These are phyloP conservation scores for Drosophila pallidifrons DNA, from an alignment of 1,140 invertebrate genomes.

Conservation along the genomic window DNA sequence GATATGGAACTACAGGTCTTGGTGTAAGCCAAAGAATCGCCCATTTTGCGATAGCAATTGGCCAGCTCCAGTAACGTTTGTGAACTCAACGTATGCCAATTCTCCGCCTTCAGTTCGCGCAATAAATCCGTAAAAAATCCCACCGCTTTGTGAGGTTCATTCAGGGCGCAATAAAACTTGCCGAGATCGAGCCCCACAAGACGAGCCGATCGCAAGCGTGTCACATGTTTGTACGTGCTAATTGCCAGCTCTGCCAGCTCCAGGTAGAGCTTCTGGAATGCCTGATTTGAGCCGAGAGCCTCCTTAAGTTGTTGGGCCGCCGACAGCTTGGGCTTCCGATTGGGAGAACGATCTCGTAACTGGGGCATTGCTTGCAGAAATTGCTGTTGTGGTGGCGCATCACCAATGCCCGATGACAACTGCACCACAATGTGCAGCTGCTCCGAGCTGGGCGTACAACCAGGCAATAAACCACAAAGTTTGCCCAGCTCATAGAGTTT, in stretches of 20 bases:
- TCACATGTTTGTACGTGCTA: constrained; percentile 98
- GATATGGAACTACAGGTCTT: constrained; percentile 92
- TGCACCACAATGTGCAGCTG: constrained; percentile 96
- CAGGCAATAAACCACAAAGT: constrained; percentile 96
- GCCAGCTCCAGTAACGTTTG: constrained; percentile 94
- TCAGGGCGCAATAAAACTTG: constrained; percentile 94
- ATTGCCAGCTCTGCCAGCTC: constrained; percentile 97
- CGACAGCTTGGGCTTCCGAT: constrained; percentile 85
- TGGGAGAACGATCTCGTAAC: constrained; percentile 77
- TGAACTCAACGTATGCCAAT: constrained; percentile 93
- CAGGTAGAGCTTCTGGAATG: constrained; percentile 95
- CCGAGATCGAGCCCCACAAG: constrained; percentile 95
- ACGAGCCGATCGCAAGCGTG: constrained; percentile 93
- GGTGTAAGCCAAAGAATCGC: constrained; percentile 89
- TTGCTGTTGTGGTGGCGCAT: constrained; percentile 85
- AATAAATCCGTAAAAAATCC: constrained; percentile 95
- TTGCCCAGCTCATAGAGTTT: constrained; percentile 95
- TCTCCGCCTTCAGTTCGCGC: constrained; percentile 93
- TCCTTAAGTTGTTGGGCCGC: constrained; percentile 95
- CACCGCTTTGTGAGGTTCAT: constrained; percentile 94
- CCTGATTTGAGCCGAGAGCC: constrained; percentile 94
- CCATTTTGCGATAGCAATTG: constrained; percentile 92
- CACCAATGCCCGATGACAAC: constrained; percentile 95
- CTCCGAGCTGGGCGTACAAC: constrained; percentile 92
- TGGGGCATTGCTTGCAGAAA: constrained; percentile 76